Conservation (phyloP, 2,113 vertebrate species). For the Tachysurus fulvidraco region DNA sequence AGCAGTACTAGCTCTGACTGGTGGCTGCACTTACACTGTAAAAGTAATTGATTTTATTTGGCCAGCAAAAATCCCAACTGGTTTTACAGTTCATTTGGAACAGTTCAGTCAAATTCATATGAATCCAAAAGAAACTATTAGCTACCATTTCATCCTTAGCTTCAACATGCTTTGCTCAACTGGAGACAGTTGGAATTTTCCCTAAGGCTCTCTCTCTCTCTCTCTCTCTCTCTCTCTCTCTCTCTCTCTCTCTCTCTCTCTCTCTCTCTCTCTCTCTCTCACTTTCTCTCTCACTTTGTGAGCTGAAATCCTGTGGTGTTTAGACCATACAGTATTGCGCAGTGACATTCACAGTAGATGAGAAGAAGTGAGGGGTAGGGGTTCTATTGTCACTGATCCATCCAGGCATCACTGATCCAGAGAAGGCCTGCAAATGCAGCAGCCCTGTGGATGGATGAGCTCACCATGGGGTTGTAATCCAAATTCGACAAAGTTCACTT, state of each 20-base stretch:
- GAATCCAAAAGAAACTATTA: slow-evolving; percentile 10
- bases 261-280: too few species aligned
- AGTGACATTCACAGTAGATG: slow-evolving; percentile 51
- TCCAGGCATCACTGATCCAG: slow-evolving; percentile 29
- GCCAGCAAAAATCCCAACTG: background rate
- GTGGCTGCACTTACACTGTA: background rate
- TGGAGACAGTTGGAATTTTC: slow-evolving; percentile 10
- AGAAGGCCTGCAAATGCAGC: slow-evolving; percentile 18
- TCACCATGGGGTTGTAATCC: slow-evolving; percentile 25
- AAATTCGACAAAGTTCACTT: background rate
- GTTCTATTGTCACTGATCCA: slow-evolving; percentile 39
- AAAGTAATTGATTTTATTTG: slow-evolving; percentile 12
- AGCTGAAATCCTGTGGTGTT: slow-evolving; percentile 26
- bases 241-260: background rate
- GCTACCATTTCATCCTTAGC: slow-evolving; percentile 17
- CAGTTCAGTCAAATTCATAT: background rate
- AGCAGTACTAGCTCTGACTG: background rate
- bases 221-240: background rate
- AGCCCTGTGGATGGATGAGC: slow-evolving; percentile 31
- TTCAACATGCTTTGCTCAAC: slow-evolving; percentile 15
- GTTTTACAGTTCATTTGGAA: slow-evolving; percentile 19
- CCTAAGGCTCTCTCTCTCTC: background rate
- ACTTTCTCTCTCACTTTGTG: background rate
- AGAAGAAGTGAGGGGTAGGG: background rate
- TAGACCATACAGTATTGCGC: slow-evolving; percentile 10